Conservation (phyloP, 2,888 invertebrate species). For the Diplazon laetatorius region DNA sequence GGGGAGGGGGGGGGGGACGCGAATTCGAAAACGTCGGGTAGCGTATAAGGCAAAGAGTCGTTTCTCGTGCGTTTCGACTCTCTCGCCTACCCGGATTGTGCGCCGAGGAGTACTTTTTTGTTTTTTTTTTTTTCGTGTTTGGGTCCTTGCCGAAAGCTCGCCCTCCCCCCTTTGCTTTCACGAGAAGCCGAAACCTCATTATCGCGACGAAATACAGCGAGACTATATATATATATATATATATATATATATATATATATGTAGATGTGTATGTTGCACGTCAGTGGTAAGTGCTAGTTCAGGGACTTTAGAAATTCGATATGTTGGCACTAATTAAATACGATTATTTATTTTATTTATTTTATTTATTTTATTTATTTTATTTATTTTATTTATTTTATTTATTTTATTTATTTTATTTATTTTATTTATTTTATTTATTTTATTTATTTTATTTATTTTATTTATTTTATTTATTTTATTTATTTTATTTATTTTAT, state of each 20-base stretch:
- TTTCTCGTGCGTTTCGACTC: constrained; percentile 2
- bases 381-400: too few relatives aligned
- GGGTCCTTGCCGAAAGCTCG: constrained; percentile 16
- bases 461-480: too few relatives aligned
- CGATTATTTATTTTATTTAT: neutral
- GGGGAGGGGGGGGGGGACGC: too few relatives aligned
- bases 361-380: neutral
- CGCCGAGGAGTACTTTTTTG: neutral
- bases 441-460: too few relatives aligned
- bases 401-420: too few relatives aligned
- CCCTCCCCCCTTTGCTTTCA: constrained; percentile 22
- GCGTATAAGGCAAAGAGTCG: constrained; percentile 3
- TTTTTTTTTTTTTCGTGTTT: too few relatives aligned
- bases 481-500: too few relatives aligned
- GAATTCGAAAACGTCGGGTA: too few relatives aligned
- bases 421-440: too few relatives aligned
- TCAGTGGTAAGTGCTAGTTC: neutral
- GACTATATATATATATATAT: constrained; percentile 18
- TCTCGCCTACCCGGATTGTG: neutral
- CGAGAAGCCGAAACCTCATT: constrained; percentile 22
- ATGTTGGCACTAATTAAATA: neutral
- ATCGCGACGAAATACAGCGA: constrained; percentile 1
- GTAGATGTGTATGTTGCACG: too few relatives aligned
- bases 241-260: too few relatives aligned
- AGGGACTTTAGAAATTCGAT: too few relatives aligned